Conservation (phyloP, 2,888 invertebrate genomes). For the Diaphora mendica region DNA sequence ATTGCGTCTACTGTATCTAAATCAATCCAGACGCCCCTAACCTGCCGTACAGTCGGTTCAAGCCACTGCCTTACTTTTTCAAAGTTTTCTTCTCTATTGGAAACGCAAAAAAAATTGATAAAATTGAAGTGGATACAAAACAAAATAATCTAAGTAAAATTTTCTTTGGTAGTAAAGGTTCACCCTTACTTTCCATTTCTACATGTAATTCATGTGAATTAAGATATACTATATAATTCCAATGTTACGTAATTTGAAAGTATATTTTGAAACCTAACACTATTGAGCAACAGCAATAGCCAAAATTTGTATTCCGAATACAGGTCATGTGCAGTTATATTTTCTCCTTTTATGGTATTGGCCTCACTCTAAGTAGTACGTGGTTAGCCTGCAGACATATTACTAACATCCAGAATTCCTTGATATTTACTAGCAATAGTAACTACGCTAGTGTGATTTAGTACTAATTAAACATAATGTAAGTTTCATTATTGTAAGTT, state of each 20-base stretch:
- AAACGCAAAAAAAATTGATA: background rate
- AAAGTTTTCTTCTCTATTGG: background rate
- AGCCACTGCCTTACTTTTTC: background rate
- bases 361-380: conserved; percentile 17
- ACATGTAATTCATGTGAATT: background rate
- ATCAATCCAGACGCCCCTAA: background rate
- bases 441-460: background rate
- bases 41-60: background rate
- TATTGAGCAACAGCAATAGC: background rate
- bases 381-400: conserved; percentile 31
- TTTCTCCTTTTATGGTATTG: conserved; percentile 18
- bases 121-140: background rate
- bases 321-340: conserved; percentile 14
- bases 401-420: conserved; percentile 13
- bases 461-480: background rate
- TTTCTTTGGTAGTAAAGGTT: background rate
- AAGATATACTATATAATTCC: conserved; percentile 17
- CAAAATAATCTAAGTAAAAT: background rate
- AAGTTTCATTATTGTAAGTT: background rate
- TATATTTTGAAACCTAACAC: conserved; percentile 7
- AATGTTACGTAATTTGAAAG: conserved; percentile 26
- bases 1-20: background rate
- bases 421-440: background rate
- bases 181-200: background rate
- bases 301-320: conserved; percentile 2